Base-by-base conservation (phyloP, 2,797 vertebrate genomes). In the Sebastes vulpes region DNA sequence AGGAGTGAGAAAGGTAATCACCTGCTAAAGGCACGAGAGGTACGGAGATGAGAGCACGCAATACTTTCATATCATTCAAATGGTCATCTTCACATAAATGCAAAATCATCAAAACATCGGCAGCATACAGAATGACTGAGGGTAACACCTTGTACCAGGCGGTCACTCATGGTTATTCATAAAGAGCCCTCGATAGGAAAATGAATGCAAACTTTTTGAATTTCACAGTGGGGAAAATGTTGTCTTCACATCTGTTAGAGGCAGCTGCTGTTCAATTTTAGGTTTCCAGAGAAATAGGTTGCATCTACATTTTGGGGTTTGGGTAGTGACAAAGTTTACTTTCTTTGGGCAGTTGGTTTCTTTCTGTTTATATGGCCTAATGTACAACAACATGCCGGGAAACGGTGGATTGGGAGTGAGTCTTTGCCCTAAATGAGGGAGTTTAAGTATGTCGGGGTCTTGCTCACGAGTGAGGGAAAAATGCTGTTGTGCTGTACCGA, bases 1-100 rank as follows among this genome's bases (percentile, higher is more conserved):
- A 72, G 64, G 81, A 84, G 79, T 57, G 61, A 84, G 75, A 87
- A 68, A 91, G 77, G 85, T 85, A 91, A 91, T 92, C 91, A 92
- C 79, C 86, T 77, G 80, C 79, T 82, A 64, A 58, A 69, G 59
- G 52, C 87, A 73, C 63, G 65, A 89, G 84, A 83, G 76, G 42
- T 82, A 88, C 70, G 72, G 73, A 91, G 80, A 90, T 83, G 75
- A 88, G 77, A 77, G 71, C 9, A 28, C 10, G 20, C 46, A 65
- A 68, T 35, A 56, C 66, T 81, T 57, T 48, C 59, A 54, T 77
- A 77, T 86, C 72, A 32, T 59, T 91, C 72, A 85, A 75, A 77
- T 11, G 79, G 75, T 60, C 60, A 35, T 87, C 60, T 80, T 78
- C 53, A 64, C 53, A 71, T 58, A 61, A 86, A 60, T 58, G 72